Evolutionary conservation across 2,888 invertebrate genomes (phyloP).

Genomic region (Apamea anceps): DNA sequence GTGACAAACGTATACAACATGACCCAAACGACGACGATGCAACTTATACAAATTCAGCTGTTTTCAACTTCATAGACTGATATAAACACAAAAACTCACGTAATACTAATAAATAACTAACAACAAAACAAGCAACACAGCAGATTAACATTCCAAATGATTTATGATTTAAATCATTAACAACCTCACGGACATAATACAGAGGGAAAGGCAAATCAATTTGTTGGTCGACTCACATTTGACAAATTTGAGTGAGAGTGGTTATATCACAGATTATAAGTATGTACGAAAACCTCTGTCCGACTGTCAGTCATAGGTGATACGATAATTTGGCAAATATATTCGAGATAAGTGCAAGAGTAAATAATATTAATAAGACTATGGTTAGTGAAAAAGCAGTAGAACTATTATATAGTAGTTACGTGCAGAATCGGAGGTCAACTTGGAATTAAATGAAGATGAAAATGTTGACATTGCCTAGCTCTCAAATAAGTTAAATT

Average conservation of each 20-base stretch:
- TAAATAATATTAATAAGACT: slow-evolving; percentile 21
- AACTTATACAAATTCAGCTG: background rate
- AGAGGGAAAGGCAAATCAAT: slow-evolving; percentile 59
- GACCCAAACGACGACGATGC: background rate
- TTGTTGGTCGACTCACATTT: slow-evolving; percentile 42
- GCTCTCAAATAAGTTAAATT: background rate
- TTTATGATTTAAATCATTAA: slow-evolving; percentile 43
- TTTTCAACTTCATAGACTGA: background rate
- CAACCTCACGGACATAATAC: slow-evolving; percentile 17
- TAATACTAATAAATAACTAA: slow-evolving; percentile 4
- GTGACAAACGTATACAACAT: background rate
- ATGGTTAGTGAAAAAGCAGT: background rate
- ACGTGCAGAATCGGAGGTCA: background rate
- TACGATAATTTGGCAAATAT: slow-evolving; percentile 44
- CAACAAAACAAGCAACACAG: slow-evolving; percentile 26
- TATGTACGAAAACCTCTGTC: slow-evolving; percentile 16
- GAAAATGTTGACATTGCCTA: background rate
- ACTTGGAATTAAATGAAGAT: background rate
- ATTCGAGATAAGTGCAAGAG: slow-evolving; percentile 3
- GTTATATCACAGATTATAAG: slow-evolving; percentile 40
- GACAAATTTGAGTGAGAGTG: slow-evolving; percentile 55
- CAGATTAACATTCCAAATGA: slow-evolving; percentile 40
- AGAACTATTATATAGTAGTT: background rate
- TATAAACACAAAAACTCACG: slow-evolving; percentile 15
- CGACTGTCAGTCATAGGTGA: slow-evolving; percentile 23